A percentile compares a stretch with the other conserved stretches of the same genome.
phyloP scores from a whole-genome alignment of 2,888 invertebrate species.

The Schizotus pectinicornis region DNA sequence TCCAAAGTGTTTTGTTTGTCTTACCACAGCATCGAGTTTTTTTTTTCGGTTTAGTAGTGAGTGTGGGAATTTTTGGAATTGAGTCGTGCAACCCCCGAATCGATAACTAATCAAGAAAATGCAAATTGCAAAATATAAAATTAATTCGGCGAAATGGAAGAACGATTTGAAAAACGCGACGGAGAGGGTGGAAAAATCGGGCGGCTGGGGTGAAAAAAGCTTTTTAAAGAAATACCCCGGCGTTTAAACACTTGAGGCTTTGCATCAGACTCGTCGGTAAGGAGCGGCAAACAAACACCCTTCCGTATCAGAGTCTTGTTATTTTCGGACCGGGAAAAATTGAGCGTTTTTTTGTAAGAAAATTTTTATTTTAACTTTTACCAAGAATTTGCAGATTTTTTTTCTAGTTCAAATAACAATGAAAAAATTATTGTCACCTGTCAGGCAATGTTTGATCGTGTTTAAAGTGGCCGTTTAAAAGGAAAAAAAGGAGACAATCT shows the following conservation, averaged over 20 bases:
- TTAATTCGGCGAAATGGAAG: constrained; percentile 45
- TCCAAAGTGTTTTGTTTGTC: constrained; percentile 5
- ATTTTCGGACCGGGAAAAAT: no score
- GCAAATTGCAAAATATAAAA: constrained; percentile 48
- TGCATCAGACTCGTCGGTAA: constrained; percentile 20
- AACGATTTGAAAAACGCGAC: constrained; percentile 40
- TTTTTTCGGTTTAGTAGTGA: background rate
- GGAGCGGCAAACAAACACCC: constrained; percentile 29
- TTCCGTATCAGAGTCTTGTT: no score
- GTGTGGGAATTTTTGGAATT: constrained; percentile 22
- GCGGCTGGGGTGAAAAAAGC: constrained; percentile 46
- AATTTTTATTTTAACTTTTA: no score
- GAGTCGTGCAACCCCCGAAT: constrained; percentile 33
- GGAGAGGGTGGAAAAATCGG: constrained; percentile 45
- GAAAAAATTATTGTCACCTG: no score
- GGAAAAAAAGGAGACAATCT: no score
- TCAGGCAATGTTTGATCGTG: no score
- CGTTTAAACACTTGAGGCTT: constrained; percentile 37
- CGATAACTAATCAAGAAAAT: constrained; percentile 52
- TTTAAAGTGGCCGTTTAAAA: no score
- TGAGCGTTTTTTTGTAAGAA: no score
- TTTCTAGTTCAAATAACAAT: no score
- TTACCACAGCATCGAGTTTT: background rate
- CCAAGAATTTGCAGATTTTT: no score
- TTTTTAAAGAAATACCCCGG: constrained; percentile 47